Evolutionary conservation across 1,140 invertebrate genomes (phyloP), one percentile per base, ranked within the genome.

Genomic region (Triops cancriformis): DNA sequence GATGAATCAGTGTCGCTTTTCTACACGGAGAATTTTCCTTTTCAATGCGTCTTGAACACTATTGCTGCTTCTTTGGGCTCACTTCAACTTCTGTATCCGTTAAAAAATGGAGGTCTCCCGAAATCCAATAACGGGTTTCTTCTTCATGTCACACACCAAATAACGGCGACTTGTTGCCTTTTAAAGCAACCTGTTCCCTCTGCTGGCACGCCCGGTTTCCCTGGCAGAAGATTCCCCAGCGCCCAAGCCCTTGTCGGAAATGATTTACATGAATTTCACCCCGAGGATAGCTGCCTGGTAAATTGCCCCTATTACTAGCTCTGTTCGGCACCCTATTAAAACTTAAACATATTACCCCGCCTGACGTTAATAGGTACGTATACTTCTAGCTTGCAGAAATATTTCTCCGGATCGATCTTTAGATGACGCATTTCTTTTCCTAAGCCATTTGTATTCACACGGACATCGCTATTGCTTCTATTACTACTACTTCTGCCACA

Each of bases 291-390:
- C 51, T 6, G 51, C 18, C 51, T 64, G 51, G 51, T 64, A 64
- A 64, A 64, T 64, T 64, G 51, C 51, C 51, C n/a, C 51, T 64
- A 64, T 64, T 64, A 64, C 51, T 23, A 14, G 51, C 10, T 64
- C 51, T 64, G 18, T 64, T 64, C 51, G n/a, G 51, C 51, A 64
- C 51, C 51, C 51, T 64, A 64, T 64, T 64, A 64, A 64, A 64
- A 64, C 51, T n/a, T 18, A 64, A 64, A 64, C 51, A 64, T n/a
- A 64, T 64, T 23, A 64, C 51, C 31, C 10, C 10, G 18, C 51
- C 23, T 64, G 51, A 64, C 51, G 51, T 64, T 64, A 64, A 64
- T 64, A 64, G 51, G 18, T 64, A 64, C n/a, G n/a, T 23, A 64
- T 23, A 64, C 51, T 64, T 23, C 51, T 6, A 64, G 11, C 43